A percentile compares a stretch with the other conserved stretches of the same genome.
Evolutionary conservation across 2,113 vertebrate species (phyloP).

Genomic region (Anhinga rufa): DNA sequence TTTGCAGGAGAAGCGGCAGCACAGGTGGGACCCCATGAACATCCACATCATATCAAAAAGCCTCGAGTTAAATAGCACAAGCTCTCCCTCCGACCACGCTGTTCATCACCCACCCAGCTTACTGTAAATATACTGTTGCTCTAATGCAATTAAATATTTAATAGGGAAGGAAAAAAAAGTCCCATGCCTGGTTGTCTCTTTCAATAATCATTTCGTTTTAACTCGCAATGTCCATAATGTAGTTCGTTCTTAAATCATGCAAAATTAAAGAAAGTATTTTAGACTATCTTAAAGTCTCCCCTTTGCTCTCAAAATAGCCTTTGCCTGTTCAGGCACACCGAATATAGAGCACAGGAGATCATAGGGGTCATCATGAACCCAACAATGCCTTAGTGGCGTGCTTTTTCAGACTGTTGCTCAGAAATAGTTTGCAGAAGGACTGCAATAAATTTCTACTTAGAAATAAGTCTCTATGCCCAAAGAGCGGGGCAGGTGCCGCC

Average conservation of each 20-base stretch:
- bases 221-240: background rate
- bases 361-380: background rate
- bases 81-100: background rate
- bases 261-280: conserved; percentile 17
- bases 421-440: background rate
- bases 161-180: background rate
- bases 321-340: background rate
- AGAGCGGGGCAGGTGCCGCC: background rate
- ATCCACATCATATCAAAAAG: background rate
- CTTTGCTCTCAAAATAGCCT: background rate
- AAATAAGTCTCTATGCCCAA: background rate
- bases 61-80: background rate
- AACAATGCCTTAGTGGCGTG: fast-evolving
- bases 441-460: background rate
- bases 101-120: background rate
- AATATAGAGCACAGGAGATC: background rate
- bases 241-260: background rate
- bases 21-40: background rate
- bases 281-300: background rate
- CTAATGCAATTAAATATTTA: conserved; percentile 50
- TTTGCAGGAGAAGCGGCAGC: background rate
- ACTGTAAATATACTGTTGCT: conserved; percentile 31
- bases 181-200: background rate
- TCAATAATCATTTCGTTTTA: background rate
- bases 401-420: background rate